Base-by-base conservation (phyloP, 2,797 vertebrate genomes). In the Protonibea diacanthus region DNA sequence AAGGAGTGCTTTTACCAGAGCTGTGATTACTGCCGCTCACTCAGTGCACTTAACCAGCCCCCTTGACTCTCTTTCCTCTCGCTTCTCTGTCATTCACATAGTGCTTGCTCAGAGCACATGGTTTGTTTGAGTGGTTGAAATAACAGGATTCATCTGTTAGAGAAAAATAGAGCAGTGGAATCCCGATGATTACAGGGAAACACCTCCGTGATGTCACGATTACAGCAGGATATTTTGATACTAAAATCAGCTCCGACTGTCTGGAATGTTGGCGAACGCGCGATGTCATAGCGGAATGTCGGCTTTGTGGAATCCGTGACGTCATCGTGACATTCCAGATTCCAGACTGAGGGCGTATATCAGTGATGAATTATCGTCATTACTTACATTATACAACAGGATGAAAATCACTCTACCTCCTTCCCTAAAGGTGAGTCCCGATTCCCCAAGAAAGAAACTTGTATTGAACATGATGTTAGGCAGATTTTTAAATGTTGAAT, bases 11-110 rank as follows among this genome's bases (percentile, higher is more conserved):
- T 94, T 94, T 93, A 94, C 93, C 90, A 94, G 91, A 92, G 89
- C 93, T 95, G 92, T 94, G 94, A 95, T 95, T 95, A 95, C 91
- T 86, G 91, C 90, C 91, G 81, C 90, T 93, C 91, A 88, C 80
- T 92, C 86, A 80, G 78, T 91, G 92, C 93, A 94, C 92, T 94
- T 94, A 94, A 94, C 92, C 92, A 94, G 84, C 91, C 91, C 92
- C 87, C 91, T 87, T 74, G 68, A 84, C 78, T 74, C 81, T 74
- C 81, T 86, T 79, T 86, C 86, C 84, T 85, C 80, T 78, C 71
- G 33, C 76, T 89, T 88, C 87, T 80, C 88, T 93, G 91, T 92
- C 91, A 92, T 91, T 94, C 91, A 91, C 73, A 59, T 79, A 90
- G 81, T 77, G 89, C 87, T 65, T 79, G 61, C 87, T 89, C 76